phyloP scores from a whole-genome alignment of 2,113 vertebrate species.

The Fregata magnificens region DNA sequence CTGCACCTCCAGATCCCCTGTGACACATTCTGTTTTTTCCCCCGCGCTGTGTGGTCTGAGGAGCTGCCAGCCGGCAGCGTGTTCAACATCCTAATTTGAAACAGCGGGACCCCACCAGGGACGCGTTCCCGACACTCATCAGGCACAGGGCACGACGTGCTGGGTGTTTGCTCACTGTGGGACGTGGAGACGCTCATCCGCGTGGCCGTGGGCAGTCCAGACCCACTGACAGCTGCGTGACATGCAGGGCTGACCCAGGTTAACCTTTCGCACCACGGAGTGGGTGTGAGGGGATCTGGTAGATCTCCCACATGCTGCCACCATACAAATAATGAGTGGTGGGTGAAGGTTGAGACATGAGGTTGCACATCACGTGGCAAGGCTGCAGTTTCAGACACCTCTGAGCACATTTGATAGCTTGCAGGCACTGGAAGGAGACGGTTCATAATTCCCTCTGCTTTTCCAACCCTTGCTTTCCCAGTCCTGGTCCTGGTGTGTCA shows the following conservation, averaged over 20 bases:
- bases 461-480: not conserved
- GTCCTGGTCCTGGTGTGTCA: not conserved
- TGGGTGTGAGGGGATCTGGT: not conserved
- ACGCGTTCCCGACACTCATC: accelerated
- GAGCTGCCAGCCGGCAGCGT: not conserved
- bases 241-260: accelerated
- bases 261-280: not conserved
- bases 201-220: accelerated
- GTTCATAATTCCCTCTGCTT: not conserved
- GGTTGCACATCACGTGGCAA: not conserved
- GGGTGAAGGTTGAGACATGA: not conserved
- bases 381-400: not conserved
- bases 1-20: not conserved
- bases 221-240: not conserved
- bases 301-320: not conserved
- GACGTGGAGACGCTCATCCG: not conserved
- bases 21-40: not conserved
- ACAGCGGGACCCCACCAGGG: not conserved
- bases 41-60: not conserved
- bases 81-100: not conserved
- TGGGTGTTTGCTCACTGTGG: not conserved
- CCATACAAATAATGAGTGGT: not conserved
- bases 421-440: not conserved
- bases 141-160: accelerated
- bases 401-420: not conserved